Evolutionary conservation across 2,888 invertebrate genomes (phyloP).

Genomic region (Erannis defoliaria): DNA sequence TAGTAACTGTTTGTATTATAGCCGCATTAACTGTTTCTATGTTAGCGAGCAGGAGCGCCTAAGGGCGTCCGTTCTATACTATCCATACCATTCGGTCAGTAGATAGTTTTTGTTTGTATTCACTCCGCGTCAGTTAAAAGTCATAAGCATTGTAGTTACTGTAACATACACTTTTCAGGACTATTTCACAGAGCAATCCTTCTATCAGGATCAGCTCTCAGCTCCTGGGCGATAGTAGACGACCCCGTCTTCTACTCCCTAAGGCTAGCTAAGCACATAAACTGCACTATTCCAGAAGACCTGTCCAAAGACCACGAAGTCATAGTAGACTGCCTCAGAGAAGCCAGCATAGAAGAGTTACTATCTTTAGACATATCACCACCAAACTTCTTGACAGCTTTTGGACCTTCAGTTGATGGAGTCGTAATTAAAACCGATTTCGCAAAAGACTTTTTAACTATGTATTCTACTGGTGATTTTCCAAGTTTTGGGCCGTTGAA

Average conservation of each 20-base stretch:
- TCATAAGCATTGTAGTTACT: background rate
- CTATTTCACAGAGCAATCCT: conserved; percentile 95
- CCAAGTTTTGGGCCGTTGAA: conserved; percentile 88
- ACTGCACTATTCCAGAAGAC: conserved; percentile 94
- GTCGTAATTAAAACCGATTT: conserved; percentile 96
- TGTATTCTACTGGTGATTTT: conserved; percentile 89
- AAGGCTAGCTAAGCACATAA: conserved; percentile 92
- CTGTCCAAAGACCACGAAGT: conserved; percentile 93
- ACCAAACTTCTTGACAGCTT: conserved; percentile 94
- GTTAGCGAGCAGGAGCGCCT: no score
- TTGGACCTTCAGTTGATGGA: conserved; percentile 97
- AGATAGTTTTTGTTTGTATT: no score
- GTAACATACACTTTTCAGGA: conserved; percentile 79
- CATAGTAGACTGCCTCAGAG: conserved; percentile 94
- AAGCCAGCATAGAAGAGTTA: conserved; percentile 91
- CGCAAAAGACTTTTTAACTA: conserved; percentile 92
- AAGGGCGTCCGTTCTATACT: no score
- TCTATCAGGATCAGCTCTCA: conserved; percentile 94
- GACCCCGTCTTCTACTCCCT: conserved; percentile 94
- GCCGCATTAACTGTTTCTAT: no score
- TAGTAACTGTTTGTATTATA: no score
- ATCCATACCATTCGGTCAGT: no score
- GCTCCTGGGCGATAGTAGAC: conserved; percentile 96
- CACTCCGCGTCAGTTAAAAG: background rate
- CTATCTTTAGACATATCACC: conserved; percentile 92